These are phyloP conservation scores for Operophtera brumata DNA, from an alignment of 2,888 invertebrate genomes.

Conservation along the genomic window DNA sequence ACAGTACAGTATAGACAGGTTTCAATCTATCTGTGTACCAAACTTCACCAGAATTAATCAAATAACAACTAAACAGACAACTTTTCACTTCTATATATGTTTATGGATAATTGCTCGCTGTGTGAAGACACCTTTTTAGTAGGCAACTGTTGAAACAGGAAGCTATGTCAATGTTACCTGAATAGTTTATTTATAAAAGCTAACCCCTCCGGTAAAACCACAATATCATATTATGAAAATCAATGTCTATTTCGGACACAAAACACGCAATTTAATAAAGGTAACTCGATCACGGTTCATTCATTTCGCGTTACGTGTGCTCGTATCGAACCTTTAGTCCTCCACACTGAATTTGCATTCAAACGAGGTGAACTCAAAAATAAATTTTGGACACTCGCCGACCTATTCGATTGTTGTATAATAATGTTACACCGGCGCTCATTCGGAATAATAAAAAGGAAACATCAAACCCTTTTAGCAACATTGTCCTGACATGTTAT, in stretches of 20 bases:
- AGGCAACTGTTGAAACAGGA: too few species aligned
- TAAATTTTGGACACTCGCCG: conserved; percentile 35
- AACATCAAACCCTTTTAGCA: conserved; percentile 17
- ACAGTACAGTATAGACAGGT: too few species aligned
- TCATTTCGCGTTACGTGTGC: conserved; percentile 46
- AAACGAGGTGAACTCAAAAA: conserved; percentile 55
- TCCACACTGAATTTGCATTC: conserved; percentile 48
- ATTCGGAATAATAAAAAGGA: conserved; percentile 27
- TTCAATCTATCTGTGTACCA: too few species aligned
- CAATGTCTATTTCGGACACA: conserved; percentile 16
- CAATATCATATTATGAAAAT: conserved; percentile 1
- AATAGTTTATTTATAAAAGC: background rate
- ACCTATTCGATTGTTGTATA: conserved; percentile 34
- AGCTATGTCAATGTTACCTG: background rate
- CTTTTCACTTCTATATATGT: too few species aligned
- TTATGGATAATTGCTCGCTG: too few species aligned
- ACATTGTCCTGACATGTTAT: conserved; percentile 5
- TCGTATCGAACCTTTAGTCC: conserved; percentile 46
- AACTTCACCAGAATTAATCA: too few species aligned
- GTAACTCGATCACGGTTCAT: conserved; percentile 38
- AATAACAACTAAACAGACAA: too few species aligned
- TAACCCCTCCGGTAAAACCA: background rate
- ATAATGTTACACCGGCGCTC: conserved; percentile 31
- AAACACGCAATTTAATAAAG: conserved; percentile 29
- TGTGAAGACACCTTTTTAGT: too few species aligned